These are phyloP conservation scores for Psittacula derbiana DNA, from an alignment of 2,797 vertebrate species.

Conservation along the genomic window DNA sequence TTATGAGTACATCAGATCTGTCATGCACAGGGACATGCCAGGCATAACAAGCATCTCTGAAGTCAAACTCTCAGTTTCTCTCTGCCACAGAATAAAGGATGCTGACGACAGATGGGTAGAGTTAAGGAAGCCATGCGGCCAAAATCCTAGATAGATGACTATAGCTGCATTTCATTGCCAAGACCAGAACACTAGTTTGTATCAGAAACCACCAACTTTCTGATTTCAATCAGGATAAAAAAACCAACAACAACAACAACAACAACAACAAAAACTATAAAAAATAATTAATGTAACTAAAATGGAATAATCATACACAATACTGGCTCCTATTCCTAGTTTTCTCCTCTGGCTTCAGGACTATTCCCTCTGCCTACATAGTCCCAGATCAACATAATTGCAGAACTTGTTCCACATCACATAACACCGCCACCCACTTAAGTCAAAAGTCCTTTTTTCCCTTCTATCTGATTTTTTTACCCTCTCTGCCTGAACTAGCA, in stretches of 20 bases:
- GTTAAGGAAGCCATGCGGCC: conserved; percentile 54
- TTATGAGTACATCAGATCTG: conserved; percentile 53
- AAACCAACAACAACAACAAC: too few species aligned
- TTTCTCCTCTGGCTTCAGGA: background rate
- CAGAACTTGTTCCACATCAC: background rate
- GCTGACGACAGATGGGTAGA: conserved; percentile 75
- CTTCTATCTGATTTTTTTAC: background rate
- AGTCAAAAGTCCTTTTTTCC: background rate
- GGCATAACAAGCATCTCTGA: conserved; percentile 68
- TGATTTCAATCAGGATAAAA: conserved; percentile 9
- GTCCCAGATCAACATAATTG: background rate
- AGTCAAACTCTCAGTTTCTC: conserved; percentile 61
- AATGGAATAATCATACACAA: background rate
- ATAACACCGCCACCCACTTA: background rate
- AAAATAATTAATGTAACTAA: background rate
- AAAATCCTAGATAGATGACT: conserved; percentile 57
- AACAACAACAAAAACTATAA: background rate
- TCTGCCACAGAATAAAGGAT: conserved; percentile 64
- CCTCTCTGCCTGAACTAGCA: background rate
- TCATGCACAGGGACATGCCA: conserved; percentile 66
- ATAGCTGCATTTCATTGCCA: conserved; percentile 65
- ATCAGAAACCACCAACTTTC: conserved; percentile 58
- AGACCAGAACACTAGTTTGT: conserved; percentile 33
- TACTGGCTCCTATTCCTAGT: background rate
- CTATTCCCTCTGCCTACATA: background rate